Conservation (phyloP, 2,888 invertebrate species). For the Caenorhabditis afra region DNA sequence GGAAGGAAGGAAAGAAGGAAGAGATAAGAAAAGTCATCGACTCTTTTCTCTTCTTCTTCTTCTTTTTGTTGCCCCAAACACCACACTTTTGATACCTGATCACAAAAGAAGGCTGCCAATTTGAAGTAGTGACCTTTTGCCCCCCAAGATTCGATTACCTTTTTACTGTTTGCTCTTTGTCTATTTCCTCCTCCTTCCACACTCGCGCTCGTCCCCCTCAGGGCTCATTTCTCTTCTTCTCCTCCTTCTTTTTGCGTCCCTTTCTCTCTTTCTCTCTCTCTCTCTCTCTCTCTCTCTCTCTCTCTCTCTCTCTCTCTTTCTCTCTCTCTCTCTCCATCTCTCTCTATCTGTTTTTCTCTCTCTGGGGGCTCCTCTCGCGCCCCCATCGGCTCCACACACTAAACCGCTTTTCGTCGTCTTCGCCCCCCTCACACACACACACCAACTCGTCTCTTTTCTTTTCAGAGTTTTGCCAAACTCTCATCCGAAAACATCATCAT, state of each 20-base stretch:
- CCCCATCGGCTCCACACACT: slow-evolving; percentile 21
- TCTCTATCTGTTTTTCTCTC: slow-evolving; percentile 13
- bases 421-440: neutral
- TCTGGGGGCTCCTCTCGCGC: slow-evolving; percentile 2
- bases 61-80: slow-evolving; percentile 3
- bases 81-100: slow-evolving; percentile 28
- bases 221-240: neutral
- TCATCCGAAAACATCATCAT: slow-evolving; percentile 59
- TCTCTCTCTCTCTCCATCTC: slow-evolving; percentile 23
- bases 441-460: slow-evolving; percentile 38
- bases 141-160: slow-evolving; percentile 16
- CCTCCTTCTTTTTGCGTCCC: slow-evolving; percentile 15
- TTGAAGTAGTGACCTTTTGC: slow-evolving; percentile 35
- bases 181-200: slow-evolving; percentile 2
- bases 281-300: slow-evolving; percentile 23
- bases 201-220: too few relatives aligned
- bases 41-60: slow-evolving; percentile 1
- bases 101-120: slow-evolving; percentile 20
- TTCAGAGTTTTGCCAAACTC: slow-evolving; percentile 58
- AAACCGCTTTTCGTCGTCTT: slow-evolving; percentile 44
- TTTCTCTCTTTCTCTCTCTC: slow-evolving; percentile 37
- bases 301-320: slow-evolving; percentile 26
- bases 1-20: too few relatives aligned
- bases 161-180: slow-evolving; percentile 38
- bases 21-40: neutral